A percentile compares a stretch with the other conserved stretches of the same genome.
These are phyloP conservation scores for Lamprologus callipterus DNA, from an alignment of 2,113 vertebrate species.

Conservation along the genomic window DNA sequence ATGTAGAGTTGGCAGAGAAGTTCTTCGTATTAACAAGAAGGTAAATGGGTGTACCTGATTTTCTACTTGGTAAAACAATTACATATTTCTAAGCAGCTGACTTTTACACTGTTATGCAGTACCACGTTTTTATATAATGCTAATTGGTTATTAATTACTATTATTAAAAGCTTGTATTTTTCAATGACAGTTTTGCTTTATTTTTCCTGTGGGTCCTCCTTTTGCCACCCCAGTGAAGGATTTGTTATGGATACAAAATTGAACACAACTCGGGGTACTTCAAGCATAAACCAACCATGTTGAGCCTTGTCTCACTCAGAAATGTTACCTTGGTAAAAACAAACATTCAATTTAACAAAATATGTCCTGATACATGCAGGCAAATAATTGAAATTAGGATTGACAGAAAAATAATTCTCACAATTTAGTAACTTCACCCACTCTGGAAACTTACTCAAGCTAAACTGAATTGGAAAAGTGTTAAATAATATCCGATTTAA, in stretches of 20 bases:
- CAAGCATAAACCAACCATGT: rapidly evolving
- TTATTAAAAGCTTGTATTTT: rapidly evolving
- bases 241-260: neutral
- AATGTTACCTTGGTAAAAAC: neutral
- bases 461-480: rapidly evolving
- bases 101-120: neutral
- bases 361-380: rapidly evolving
- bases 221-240: rapidly evolving
- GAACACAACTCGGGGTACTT: rapidly evolving
- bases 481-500: rapidly evolving
- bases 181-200: neutral
- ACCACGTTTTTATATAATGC: rapidly evolving
- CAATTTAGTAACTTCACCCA: neutral
- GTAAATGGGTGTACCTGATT: neutral
- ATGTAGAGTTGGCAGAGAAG: rapidly evolving
- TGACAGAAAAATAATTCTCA: neutral
- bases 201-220: neutral
- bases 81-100: neutral
- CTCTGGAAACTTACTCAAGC: neutral
- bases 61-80: rapidly evolving
- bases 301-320: rapidly evolving
- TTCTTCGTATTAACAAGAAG: rapidly evolving
- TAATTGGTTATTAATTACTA: neutral
- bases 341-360: neutral
- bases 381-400: neutral